phyloP scores from a whole-genome alignment of 1,140 invertebrate species.

The Drosophila fuyamai region DNA sequence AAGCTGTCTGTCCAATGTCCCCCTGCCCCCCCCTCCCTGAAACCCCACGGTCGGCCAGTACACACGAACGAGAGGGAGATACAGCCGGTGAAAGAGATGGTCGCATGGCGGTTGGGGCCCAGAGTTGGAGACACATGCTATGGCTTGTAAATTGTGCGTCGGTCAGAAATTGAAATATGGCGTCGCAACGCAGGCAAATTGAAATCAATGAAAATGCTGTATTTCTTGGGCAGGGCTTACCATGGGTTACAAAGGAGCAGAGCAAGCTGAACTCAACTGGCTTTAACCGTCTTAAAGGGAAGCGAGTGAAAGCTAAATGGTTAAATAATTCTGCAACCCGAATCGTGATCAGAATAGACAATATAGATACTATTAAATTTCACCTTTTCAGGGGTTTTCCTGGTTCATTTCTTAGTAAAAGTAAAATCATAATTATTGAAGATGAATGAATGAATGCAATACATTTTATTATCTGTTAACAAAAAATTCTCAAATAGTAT shows the following conservation, averaged over 20 bases:
- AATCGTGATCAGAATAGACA: neutral
- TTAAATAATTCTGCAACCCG: neutral
- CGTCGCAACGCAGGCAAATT: slow-evolving; percentile 77
- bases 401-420: no score
- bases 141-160: slow-evolving; percentile 78
- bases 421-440: no score
- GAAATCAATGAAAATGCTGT: slow-evolving; percentile 75
- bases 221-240: slow-evolving; percentile 15
- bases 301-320: slow-evolving; percentile 1
- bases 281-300: slow-evolving; percentile 34
- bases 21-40: neutral
- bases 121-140: slow-evolving; percentile 75
- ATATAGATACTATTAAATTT: no score
- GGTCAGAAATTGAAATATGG: slow-evolving; percentile 82
- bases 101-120: neutral
- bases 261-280: neutral
- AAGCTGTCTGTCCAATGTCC: slow-evolving; percentile 61
- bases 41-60: neutral
- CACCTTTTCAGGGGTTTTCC: no score
- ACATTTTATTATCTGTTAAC: no score
- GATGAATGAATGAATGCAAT: no score
- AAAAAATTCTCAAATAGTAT: no score
- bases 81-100: slow-evolving; percentile 20
- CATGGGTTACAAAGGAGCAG: neutral
- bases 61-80: slow-evolving; percentile 30